Conservation (phyloP, 2,888 invertebrate genomes). For the Eristalis tenax region DNA sequence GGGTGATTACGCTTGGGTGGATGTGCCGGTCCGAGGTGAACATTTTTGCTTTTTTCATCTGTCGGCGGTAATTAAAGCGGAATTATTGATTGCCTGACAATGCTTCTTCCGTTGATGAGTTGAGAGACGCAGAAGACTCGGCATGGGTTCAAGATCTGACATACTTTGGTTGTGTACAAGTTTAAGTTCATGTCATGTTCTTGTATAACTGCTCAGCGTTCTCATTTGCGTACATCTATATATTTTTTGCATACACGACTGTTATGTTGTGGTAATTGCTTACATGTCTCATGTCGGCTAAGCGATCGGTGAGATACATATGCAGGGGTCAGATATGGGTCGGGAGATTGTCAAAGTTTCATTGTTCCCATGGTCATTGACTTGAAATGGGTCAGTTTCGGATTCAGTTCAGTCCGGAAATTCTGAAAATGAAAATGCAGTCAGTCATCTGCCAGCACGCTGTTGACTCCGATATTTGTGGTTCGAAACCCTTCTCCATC, state of each 20-base stretch:
- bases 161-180: neutral
- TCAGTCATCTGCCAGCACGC: too few species aligned
- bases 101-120: neutral
- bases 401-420: too few species aligned
- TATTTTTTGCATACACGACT: neutral
- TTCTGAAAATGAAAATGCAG: too few species aligned
- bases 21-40: neutral
- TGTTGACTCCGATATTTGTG: too few species aligned
- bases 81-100: neutral
- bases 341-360: neutral
- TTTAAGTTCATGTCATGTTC: neutral
- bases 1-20: slow-evolving; percentile 2
- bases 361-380: too few species aligned
- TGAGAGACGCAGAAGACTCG: neutral
- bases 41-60: neutral
- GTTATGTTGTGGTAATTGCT: neutral
- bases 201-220: neutral
- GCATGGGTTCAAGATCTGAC: neutral
- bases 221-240: neutral
- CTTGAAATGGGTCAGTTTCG: too few species aligned
- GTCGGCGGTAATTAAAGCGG: neutral
- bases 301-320: neutral
- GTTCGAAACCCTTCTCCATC: too few species aligned
- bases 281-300: neutral
- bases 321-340: neutral